phyloP scores from a whole-genome alignment of 2,888 invertebrate species.

The Heteropelma amictum region DNA sequence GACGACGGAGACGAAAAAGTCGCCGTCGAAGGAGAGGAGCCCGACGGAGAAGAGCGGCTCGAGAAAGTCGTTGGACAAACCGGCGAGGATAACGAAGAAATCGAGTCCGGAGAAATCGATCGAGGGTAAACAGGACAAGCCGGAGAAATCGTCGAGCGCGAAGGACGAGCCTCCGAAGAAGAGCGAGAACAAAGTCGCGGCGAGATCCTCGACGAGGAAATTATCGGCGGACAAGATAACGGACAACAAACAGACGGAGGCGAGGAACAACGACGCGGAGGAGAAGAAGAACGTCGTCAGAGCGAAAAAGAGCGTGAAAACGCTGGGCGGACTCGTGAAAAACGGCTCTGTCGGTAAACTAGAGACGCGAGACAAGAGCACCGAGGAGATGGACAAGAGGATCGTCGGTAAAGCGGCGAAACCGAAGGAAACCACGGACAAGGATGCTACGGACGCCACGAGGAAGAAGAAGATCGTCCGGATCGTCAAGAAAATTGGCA shows the following conservation, averaged over 20 bases:
- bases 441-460: constrained; percentile 62
- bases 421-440: constrained; percentile 58
- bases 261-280: constrained; percentile 39
- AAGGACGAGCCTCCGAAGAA: constrained; percentile 56
- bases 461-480: constrained; percentile 71
- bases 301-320: constrained; percentile 62
- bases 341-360: constrained; percentile 56
- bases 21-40: constrained; percentile 60
- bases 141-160: constrained; percentile 67
- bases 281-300: constrained; percentile 63
- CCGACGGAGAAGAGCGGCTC: constrained; percentile 21
- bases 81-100: constrained; percentile 63
- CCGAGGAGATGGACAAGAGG: constrained; percentile 64
- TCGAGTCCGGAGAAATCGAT: constrained; percentile 66
- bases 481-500: constrained; percentile 70
- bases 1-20: constrained; percentile 55
- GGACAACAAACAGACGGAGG: constrained; percentile 63
- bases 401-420: constrained; percentile 61
- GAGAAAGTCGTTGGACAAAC: constrained; percentile 52
- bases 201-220: constrained; percentile 48
- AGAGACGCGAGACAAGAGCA: constrained; percentile 60
- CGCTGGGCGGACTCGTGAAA: constrained; percentile 56
- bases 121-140: constrained; percentile 71
- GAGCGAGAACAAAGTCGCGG: constrained; percentile 60
- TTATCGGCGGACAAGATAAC: constrained; percentile 63